phyloP scores from a whole-genome alignment of 2,113 vertebrate species.

The Colaptes auratus region DNA sequence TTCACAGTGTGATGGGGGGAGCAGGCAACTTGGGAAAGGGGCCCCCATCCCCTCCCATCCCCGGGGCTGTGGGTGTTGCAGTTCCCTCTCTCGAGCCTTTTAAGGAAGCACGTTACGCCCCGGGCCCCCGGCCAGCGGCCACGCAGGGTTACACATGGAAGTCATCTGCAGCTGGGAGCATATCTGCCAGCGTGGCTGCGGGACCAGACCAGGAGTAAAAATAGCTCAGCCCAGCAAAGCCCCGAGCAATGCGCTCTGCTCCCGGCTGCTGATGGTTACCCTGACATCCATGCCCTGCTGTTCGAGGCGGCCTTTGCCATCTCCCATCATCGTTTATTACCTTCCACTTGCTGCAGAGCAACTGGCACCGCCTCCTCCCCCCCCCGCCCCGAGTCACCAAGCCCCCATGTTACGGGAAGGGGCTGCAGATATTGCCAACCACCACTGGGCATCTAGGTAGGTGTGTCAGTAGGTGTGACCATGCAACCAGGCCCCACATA shows the following conservation, averaged over 20 bases:
- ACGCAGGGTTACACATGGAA: constrained; percentile 36
- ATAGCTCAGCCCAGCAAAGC: not conserved
- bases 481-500: not conserved
- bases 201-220: constrained; percentile 47
- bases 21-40: not conserved
- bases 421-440: not conserved
- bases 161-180: not conserved
- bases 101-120: constrained; percentile 21
- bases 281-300: fast-evolving
- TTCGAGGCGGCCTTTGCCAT: not conserved
- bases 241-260: fast-evolving
- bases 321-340: not conserved
- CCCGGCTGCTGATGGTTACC: not conserved
- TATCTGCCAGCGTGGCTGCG: constrained; percentile 64
- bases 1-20: fast-evolving
- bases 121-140: not conserved
- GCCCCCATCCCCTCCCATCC: too few relatives aligned
- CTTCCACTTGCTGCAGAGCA: fast-evolving
- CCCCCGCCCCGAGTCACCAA: too few relatives aligned
- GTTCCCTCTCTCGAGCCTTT: constrained; percentile 52
- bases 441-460: not conserved
- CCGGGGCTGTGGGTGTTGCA: not conserved
- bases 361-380: not conserved
- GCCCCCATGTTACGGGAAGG: not conserved
- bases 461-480: not conserved